Evolutionary conservation across 2,888 invertebrate species (phyloP), one percentile per base, ranked within the genome.

Genomic region (Malachius bipustulatus): DNA sequence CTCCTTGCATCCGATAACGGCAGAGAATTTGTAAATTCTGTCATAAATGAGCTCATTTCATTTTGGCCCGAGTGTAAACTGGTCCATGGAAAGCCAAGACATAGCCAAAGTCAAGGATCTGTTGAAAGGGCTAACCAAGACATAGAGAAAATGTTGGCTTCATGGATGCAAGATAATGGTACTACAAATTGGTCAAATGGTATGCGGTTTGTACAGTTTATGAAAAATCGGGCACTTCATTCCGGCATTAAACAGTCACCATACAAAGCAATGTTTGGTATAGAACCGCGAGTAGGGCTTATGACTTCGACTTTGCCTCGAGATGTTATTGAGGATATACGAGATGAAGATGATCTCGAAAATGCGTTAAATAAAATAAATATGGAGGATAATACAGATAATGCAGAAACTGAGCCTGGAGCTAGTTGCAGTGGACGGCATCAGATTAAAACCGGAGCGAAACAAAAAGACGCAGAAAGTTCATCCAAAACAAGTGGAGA

Each of bases 181-280:
- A 50, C 48, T 3, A 50, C 31, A 24, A 54, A 56, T 37, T 64
- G 62, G 63, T 54, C 52, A 9, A 51, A 60, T 45, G 62, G 62
- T 9, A 41, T 62, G 34, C 30, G 43, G 29, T 62, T 59, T 47
- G 46, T 62, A 14, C 61, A 64, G 41, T 49, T 59, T 36, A 56
- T 54, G 55, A 63, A 64, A 51, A 64, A 63, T 42, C 40, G 47
- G 41, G 51, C 55, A 10, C 44, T 48, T 41, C 56, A 62, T 45
- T 26, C 46, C 32, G 59, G 51, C 28, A 62, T 45, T 11, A 47
- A 46, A 37, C 34, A 40, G 39, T 44, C 42, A 13, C 51, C 52
- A 16, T 52, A 54, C 38, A 40, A 50, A 44, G 51, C 50, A 28
- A 41, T 48, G 35, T 47, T 52, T 36, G 48, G 51, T 13, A 32